These are phyloP conservation scores for Melikaiella ostensackeni DNA, from an alignment of 2,888 invertebrate species.

Conservation along the genomic window DNA sequence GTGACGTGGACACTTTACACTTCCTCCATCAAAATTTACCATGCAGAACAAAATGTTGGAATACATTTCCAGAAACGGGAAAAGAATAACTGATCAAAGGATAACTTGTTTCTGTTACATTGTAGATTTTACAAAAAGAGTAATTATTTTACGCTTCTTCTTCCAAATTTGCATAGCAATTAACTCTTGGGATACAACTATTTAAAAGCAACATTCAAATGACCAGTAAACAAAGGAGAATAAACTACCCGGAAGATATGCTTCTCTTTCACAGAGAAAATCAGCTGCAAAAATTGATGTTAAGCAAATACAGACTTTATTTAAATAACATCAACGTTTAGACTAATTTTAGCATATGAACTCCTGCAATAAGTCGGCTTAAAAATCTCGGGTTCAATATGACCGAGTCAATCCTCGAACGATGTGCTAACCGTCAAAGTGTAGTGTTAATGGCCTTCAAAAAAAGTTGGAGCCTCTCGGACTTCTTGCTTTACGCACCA, in stretches of 20 bases:
- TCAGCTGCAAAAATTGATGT: not conserved
- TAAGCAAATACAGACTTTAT: not conserved
- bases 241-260: too few species aligned
- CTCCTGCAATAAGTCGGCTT: not conserved
- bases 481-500: constrained; percentile 7
- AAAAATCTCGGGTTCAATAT: not conserved
- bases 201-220: not conserved
- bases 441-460: constrained; percentile 6
- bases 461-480: not conserved
- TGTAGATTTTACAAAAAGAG: not conserved
- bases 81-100: not conserved
- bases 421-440: constrained; percentile 3
- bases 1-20: constrained; percentile 3
- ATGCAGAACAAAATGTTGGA: constrained; percentile 25
- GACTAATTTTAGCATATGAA: not conserved
- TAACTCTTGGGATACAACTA: not conserved
- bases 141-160: not conserved
- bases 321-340: not conserved
- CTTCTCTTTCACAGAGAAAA: not conserved
- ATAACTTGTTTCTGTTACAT: constrained; percentile 21
- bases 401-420: not conserved
- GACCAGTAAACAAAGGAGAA: not conserved
- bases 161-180: not conserved
- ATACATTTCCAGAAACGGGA: not conserved
- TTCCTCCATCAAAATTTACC: constrained; percentile 31